These are phyloP conservation scores for Drosophila peninsularis DNA, from an alignment of 2,888 invertebrate genomes.

Conservation along the genomic window DNA sequence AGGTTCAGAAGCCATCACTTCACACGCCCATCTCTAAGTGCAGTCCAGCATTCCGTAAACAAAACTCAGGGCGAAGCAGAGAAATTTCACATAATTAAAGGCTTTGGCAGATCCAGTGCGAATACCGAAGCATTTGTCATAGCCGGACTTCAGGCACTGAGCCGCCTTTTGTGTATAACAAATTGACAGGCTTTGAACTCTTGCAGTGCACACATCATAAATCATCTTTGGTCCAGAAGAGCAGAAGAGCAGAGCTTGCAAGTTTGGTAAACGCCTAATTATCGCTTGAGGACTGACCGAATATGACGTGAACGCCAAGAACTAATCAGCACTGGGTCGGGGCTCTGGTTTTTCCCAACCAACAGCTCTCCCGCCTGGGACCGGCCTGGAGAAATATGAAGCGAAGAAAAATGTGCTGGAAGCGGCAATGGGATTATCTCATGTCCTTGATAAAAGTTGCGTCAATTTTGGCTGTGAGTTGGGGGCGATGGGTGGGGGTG, in stretches of 20 bases:
- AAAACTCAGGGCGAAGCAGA: not conserved
- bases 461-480: slow-evolving; percentile 9
- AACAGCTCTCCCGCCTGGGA: slow-evolving; percentile 6
- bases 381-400: slow-evolving; percentile 36
- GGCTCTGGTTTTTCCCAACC: not conserved
- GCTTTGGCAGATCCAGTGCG: slow-evolving; percentile 36
- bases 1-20: not conserved
- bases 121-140: slow-evolving; percentile 46
- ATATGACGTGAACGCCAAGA: slow-evolving; percentile 22
- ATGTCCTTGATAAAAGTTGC: slow-evolving; percentile 56
- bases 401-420: slow-evolving; percentile 31
- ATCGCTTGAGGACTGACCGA: slow-evolving; percentile 52
- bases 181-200: slow-evolving; percentile 63
- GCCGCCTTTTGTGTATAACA: slow-evolving; percentile 46
- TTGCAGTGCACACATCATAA: slow-evolving; percentile 59
- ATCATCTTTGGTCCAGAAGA: slow-evolving; percentile 56
- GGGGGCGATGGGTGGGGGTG: not conserved
- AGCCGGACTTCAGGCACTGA: slow-evolving; percentile 12
- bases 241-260: slow-evolving; percentile 34
- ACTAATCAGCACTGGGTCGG: slow-evolving; percentile 38
- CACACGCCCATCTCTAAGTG: not conserved
- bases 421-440: slow-evolving; percentile 52
- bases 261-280: slow-evolving; percentile 64
- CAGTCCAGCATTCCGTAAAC: not conserved
- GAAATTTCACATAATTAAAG: slow-evolving; percentile 48